Evolutionary conservation across 2,113 vertebrate species (phyloP), one percentile per base, ranked within the genome.

Genomic region (Agelaius phoeniceus): DNA sequence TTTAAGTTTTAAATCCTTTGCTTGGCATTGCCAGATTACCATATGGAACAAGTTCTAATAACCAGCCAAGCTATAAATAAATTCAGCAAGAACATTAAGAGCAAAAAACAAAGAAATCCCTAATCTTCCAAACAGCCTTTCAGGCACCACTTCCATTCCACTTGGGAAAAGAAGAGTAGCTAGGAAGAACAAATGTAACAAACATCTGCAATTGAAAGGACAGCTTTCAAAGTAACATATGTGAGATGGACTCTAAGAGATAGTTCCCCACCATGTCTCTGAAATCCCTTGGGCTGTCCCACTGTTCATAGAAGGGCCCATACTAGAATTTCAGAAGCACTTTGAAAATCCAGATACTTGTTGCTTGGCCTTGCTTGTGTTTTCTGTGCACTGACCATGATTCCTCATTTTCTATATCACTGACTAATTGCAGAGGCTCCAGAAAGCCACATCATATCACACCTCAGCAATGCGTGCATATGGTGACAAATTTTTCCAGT

Each of bases 21-120:
- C 82, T 96, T 96, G 96, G 87, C 94, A 86, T 93, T 95, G 90
- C 76, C 75, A 84, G 68, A 94, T 96, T 96, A 97, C 93, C 95
- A 96, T 96, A 95, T 97, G 96, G 95, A 96, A 96, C 88, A 86
- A 95, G 85, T 89, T 94, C 85, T 96, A 95, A 96, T 96, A 96
- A 92, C 79, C 57, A 92, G 95, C 94, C 94, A 96, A 96, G 87
- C 92, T 95, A 96, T 75, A 97, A 97, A 97, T 97, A 97, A 95
- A 94, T 96, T 49, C 86, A 94, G 73, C 13, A 24, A 96, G 96
- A 96, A 94, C 83, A 93, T 92, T 94, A 92, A 66, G 33, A 89
- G 57, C 13, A 51, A 89, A 95, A 94, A 89, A 44, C 67, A 93
- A 93, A 93, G 83, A 93, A 92, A 92, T 78, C 48, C 65, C 88